Evolutionary conservation across 2,888 invertebrate genomes (phyloP).

Genomic region (Limnephilus rhombicus): DNA sequence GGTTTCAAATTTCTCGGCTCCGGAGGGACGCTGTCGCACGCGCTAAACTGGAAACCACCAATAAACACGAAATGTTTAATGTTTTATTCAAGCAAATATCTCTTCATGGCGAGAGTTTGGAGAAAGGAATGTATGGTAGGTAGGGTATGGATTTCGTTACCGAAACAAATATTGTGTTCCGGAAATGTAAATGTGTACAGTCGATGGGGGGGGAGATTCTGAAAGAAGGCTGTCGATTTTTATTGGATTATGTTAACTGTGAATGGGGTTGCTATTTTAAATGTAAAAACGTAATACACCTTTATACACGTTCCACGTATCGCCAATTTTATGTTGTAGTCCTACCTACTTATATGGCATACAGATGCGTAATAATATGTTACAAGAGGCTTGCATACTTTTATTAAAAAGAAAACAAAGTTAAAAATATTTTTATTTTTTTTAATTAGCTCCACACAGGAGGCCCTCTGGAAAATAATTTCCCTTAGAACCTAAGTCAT

Average conservation of each 20-base stretch:
- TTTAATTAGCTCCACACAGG: too few relatives aligned
- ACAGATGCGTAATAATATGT: too few relatives aligned
- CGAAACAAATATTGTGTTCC: neutral
- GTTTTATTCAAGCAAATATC: neutral
- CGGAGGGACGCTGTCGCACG: neutral
- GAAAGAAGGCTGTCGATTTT: neutral
- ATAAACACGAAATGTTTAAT: neutral
- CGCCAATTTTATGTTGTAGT: too few relatives aligned
- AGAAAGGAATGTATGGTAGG: neutral
- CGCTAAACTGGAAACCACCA: neutral
- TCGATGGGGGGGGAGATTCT: neutral
- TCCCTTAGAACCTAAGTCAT: too few relatives aligned
- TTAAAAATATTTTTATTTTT: too few relatives aligned
- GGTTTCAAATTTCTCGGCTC: constrained; percentile 30
- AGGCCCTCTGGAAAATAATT: too few relatives aligned
- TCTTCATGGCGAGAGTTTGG: neutral
- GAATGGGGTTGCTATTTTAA: neutral
- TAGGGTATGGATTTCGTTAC: neutral
- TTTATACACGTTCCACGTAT: too few relatives aligned
- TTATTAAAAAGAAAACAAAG: too few relatives aligned
- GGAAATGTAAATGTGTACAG: neutral
- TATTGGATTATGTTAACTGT: neutral
- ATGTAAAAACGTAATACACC: neutral
- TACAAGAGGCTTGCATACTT: too few relatives aligned
- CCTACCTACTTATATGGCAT: too few relatives aligned